Evolutionary conservation across 2,797 vertebrate genomes (phyloP).

Genomic region (Poeciliopsis infans): DNA sequence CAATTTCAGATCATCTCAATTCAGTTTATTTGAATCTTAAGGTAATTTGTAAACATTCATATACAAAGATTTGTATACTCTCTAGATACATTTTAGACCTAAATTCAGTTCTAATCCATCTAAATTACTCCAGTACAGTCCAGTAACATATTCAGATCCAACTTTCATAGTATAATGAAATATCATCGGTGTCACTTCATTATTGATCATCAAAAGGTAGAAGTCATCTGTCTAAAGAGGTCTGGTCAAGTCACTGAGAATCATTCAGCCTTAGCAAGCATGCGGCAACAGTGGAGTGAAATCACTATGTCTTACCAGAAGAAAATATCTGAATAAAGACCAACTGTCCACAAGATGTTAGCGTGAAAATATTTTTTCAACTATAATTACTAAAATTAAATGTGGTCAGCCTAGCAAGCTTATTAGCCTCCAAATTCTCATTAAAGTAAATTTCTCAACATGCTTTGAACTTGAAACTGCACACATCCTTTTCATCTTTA

Average conservation of each 20-base stretch:
- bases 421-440: not conserved
- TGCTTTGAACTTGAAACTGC: not conserved
- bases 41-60: too few relatives aligned
- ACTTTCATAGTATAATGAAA: not conserved
- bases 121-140: too few relatives aligned
- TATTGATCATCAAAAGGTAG: not conserved
- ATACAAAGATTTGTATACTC: too few relatives aligned
- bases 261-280: not conserved
- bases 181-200: not conserved
- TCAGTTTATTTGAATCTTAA: too few relatives aligned
- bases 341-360: not conserved
- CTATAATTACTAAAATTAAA: not conserved
- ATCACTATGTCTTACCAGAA: not conserved
- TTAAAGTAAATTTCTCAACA: not conserved
- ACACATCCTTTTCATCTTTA: not conserved
- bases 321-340: not conserved
- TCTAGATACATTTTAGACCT: too few relatives aligned
- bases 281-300: not conserved
- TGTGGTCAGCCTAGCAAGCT: not conserved
- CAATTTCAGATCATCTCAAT: too few relatives aligned
- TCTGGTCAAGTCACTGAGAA: not conserved
- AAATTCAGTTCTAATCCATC: too few relatives aligned
- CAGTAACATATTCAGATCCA: too few relatives aligned
- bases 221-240: not conserved
- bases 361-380: not conserved